Conservation (phyloP, 2,113 vertebrate species). For the Eptesicus fuscus region DNA sequence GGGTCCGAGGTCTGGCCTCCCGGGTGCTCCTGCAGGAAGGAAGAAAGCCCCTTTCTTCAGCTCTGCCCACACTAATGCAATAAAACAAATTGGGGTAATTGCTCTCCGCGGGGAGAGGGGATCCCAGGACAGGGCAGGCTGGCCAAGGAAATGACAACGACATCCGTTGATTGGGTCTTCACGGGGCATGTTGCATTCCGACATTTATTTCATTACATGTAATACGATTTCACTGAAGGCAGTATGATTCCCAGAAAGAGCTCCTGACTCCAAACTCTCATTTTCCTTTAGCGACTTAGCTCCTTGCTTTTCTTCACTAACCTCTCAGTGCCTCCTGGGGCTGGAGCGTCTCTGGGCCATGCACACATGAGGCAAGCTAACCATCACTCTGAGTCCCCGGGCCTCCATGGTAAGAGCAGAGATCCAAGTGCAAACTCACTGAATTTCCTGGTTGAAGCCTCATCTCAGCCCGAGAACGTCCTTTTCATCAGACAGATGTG, state of each 20-base stretch:
- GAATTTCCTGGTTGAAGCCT: neutral
- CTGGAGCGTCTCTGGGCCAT: slow-evolving; percentile 18
- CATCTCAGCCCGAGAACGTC: fast-evolving
- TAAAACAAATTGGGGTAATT: slow-evolving; percentile 80
- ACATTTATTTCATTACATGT: slow-evolving; percentile 54
- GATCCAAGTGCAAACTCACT: neutral
- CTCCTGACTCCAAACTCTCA: slow-evolving; percentile 68
- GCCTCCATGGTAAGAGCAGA: neutral
- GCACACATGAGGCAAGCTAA: neutral
- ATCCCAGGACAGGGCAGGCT: slow-evolving; percentile 63
- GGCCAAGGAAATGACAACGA: slow-evolving; percentile 60
- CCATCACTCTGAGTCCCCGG: neutral
- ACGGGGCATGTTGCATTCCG: slow-evolving; percentile 17
- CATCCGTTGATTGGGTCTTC: slow-evolving; percentile 46
- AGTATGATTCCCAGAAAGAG: slow-evolving; percentile 25
- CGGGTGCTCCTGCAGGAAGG: slow-evolving; percentile 59
- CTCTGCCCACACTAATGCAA: slow-evolving; percentile 78
- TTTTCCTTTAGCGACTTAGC: slow-evolving; percentile 25
- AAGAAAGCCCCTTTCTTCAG: slow-evolving; percentile 80
- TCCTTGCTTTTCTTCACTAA: slow-evolving; percentile 67
- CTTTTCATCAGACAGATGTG: neutral
- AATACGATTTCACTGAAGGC: slow-evolving; percentile 66
- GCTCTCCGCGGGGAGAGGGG: slow-evolving; percentile 63
- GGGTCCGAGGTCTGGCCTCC: slow-evolving; percentile 71
- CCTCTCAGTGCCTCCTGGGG: slow-evolving; percentile 64